phyloP scores from a whole-genome alignment of 1,140 invertebrate genomes.

The Macrosteles quadrilineatus region DNA sequence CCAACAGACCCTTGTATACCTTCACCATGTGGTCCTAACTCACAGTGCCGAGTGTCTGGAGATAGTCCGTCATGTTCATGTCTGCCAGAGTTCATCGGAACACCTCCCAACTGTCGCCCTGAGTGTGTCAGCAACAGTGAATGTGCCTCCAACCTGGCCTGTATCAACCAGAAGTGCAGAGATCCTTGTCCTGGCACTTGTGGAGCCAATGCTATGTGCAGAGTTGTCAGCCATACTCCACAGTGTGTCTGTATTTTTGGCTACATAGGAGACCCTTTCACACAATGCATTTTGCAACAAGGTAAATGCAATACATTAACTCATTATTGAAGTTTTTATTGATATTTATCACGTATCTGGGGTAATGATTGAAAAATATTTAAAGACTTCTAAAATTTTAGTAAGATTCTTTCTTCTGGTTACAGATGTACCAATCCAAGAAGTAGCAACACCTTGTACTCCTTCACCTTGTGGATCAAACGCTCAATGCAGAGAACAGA shows the following conservation, averaged over 20 bases:
- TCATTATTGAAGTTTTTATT: no score
- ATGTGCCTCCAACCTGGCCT: conserved; percentile 60
- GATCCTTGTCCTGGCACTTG: conserved; percentile 64
- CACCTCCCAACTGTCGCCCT: conserved; percentile 55
- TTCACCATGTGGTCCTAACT: conserved; percentile 71
- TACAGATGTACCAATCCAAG: conserved; percentile 40
- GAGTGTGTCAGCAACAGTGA: conserved; percentile 59
- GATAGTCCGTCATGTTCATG: conserved; percentile 63
- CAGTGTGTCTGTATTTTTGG: conserved; percentile 63
- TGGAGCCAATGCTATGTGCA: conserved; percentile 54
- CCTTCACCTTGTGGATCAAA: conserved; percentile 74
- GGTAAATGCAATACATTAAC: conserved; percentile 49
- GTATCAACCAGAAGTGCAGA: conserved; percentile 61
- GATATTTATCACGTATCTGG: no score
- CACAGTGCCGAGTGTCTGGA: conserved; percentile 59
- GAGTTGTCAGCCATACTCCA: conserved; percentile 63
- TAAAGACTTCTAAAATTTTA: conserved; percentile 42
- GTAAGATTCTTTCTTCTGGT: neutral
- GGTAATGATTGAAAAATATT: conserved; percentile 11
- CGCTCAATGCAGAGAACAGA: conserved; percentile 69
- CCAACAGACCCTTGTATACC: conserved; percentile 62
- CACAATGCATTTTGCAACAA: conserved; percentile 48
- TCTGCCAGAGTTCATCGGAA: conserved; percentile 51
- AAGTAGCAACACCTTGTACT: conserved; percentile 58
- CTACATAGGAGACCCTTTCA: conserved; percentile 56